Evolutionary conservation across 2,888 invertebrate genomes (phyloP), one percentile per base, ranked within the genome.

Genomic region (Lepetodrilus schrolli): DNA sequence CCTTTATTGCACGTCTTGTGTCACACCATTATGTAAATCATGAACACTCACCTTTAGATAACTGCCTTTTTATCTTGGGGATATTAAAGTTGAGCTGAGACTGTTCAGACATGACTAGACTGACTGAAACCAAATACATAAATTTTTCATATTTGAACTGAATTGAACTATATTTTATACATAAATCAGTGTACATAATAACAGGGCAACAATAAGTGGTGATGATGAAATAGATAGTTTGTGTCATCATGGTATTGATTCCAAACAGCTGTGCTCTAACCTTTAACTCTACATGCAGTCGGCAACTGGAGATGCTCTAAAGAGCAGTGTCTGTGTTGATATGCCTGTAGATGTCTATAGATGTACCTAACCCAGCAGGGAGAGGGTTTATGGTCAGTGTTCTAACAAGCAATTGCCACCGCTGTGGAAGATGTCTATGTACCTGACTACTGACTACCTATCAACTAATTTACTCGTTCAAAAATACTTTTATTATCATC

Each of bases 1-100:
- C 4, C 43, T 17, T 13, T 4, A 10, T 17, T n/a, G 10, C 13
- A 43, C 17, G 4, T 1, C 43, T 43, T 43, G 43, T 43, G 17
- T 17, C 43, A 5, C 13, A 43, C 17, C 7, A 10, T 43, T 2
- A 17, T 17, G 13, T 2, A n/a, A 17, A 17, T 4, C 17, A 49
- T 17, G 30, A n/a, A n/a, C 34, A n/a, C 65, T n/a, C 65, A 83
- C 83, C 83, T 81, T 83, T 83, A 34, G 76, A 77, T 21, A 77
- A 77, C 23, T 80, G 74, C 50, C 77, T 77, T 71, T 72, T 80
- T 48, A 80, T 80, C 70, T 82, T 82, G 23, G 83, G 83, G 48
- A 83, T 77, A 66, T 79, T 81, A 47, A 82, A 80, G 26, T 68
- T 68, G 10, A 68, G 26, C 68, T 68, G 68, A 10, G 68, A 23